Base-by-base conservation (phyloP, 2,888 invertebrate genomes). In the Sinelater perroti region DNA sequence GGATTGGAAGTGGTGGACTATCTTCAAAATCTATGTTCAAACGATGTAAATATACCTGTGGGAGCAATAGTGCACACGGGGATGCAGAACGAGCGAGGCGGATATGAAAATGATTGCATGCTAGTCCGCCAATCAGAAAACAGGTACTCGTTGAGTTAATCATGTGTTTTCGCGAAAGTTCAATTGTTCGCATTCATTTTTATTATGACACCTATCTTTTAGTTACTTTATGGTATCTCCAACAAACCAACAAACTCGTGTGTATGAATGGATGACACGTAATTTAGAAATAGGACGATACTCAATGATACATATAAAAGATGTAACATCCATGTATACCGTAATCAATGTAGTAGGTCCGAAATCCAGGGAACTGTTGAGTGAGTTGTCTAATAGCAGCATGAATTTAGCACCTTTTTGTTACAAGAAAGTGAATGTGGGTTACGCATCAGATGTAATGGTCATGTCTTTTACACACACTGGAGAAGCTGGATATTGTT, bases 201-300 rank as follows among this genome's bases (percentile, higher is more conserved):
- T 14, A 11, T n/a, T n/a, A n/a, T n/a, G n/a, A n/a, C n/a, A n/a
- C n/a, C n/a, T n/a, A n/a, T n/a, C 58, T 73, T 76, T 57, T 70
- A 86, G 86, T 67, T 89, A 83, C 70, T 87, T 89, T 72, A 87
- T 91, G 84, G 87, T 91, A n/a, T 88, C 89, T 0, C 90, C 90
- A 1, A 88, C 90, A 1, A 86, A 86, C 56, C 90, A 90, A 71
- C 89, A 91, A 78, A 89, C 89, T 0, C 79, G 89, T 13, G 84
- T 87, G 31, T 84, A 83, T 66, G 84, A 87, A 64, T 90, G 90
- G 90, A 83, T 91, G 80, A 78, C 77, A 3, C 74, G 85, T 31
- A 85, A 89, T 75, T 78, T 87, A 57, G 87, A 87, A 3, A 64
- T 71, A 17, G 82, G 85, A 66, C 83, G 84, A 30, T 81, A 85